Evolutionary conservation across 2,797 vertebrate genomes (phyloP).

Genomic region (Cyclura pinguis): DNA sequence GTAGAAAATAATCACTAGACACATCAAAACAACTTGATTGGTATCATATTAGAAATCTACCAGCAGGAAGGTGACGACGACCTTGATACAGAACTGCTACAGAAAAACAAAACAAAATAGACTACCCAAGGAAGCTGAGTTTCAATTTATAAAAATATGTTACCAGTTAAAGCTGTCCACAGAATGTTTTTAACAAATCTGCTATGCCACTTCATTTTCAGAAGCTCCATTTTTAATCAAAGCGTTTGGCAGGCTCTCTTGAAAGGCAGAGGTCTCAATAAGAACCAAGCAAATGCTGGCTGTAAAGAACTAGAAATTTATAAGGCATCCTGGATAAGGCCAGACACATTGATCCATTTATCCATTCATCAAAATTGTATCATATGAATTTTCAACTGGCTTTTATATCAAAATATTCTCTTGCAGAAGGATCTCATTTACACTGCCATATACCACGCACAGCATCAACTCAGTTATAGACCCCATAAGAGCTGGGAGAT

Average conservation of each 20-base stretch:
- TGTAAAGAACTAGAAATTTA: not conserved
- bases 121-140: not conserved
- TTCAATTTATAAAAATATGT: not conserved
- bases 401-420: not conserved
- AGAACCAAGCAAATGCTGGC: not conserved
- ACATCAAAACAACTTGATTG: constrained; percentile 19
- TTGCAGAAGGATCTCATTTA: not conserved
- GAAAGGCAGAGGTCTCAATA: not conserved
- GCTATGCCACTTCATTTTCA: not conserved
- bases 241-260: not conserved
- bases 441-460: not conserved
- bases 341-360: not conserved
- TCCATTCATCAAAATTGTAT: not conserved
- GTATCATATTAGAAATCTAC: constrained; percentile 9
- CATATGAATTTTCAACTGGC: not conserved
- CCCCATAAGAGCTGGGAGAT: not conserved
- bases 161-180: not conserved
- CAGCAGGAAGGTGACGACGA: not conserved
- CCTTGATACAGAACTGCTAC: not conserved
- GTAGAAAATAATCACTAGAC: not conserved
- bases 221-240: not conserved
- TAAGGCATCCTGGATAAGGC: not conserved
- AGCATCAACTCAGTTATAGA: not conserved
- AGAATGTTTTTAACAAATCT: not conserved
- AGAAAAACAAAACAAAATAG: constrained; percentile 18